Conservation (phyloP, 2,797 vertebrate species). For the Pangasius krempfi region DNA sequence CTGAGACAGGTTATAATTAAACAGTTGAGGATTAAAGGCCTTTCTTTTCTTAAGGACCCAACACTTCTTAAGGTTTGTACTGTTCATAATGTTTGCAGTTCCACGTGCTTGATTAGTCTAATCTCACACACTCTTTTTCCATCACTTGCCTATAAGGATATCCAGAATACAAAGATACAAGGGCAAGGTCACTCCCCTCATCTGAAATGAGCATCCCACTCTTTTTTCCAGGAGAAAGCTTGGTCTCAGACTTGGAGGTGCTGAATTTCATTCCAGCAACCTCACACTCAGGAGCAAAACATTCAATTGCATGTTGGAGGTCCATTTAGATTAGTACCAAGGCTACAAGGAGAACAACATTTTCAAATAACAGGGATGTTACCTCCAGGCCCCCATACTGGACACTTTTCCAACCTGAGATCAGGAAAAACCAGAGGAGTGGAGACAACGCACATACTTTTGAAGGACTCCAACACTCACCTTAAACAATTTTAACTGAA, state of each 20-base stretch:
- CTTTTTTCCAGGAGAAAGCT: neutral
- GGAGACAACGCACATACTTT: neutral
- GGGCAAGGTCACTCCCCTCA: neutral
- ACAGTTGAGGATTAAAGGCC: neutral
- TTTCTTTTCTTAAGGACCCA: neutral
- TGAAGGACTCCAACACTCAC: neutral
- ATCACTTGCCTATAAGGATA: neutral
- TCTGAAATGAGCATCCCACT: neutral
- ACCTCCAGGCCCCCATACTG: neutral
- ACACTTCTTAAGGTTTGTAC: neutral
- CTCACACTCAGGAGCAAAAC: neutral
- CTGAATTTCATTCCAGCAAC: neutral
- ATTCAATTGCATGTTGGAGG: neutral
- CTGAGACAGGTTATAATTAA: neutral
- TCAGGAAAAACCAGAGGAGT: neutral
- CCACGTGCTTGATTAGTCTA: neutral
- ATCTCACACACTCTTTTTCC: neutral
- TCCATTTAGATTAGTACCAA: neutral
- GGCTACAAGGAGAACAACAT: neutral
- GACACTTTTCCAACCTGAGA: neutral
- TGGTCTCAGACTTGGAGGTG: neutral
- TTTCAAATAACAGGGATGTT: neutral
- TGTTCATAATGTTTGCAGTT: neutral
- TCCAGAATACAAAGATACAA: neutral
- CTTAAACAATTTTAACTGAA: neutral